Conservation (phyloP, 2,113 vertebrate species). For the Rattus norvegicus region DNA sequence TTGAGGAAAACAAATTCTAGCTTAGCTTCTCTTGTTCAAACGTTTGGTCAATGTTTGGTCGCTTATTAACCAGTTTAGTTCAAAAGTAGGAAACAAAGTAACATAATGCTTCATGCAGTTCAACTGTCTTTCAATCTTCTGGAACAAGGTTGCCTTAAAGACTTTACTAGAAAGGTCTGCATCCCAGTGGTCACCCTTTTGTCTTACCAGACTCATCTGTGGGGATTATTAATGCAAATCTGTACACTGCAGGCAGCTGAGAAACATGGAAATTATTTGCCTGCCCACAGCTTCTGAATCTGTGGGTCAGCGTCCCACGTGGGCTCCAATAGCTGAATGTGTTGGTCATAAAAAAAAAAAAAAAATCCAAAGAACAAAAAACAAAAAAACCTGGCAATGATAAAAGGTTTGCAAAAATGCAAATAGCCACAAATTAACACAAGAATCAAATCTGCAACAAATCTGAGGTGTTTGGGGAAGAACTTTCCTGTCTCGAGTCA, state of each 20-base stretch:
- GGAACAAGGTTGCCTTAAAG: neutral
- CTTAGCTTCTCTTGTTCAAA: neutral
- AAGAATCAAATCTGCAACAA: neutral
- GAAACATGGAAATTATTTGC: neutral
- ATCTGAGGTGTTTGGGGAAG: neutral
- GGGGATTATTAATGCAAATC: neutral
- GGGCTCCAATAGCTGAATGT: neutral
- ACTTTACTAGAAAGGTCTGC: neutral
- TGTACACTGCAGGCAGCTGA: neutral
- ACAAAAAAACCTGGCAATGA: neutral
- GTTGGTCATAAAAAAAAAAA: neutral
- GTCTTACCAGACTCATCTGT: neutral
- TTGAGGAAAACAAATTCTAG: neutral
- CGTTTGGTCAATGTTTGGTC: neutral
- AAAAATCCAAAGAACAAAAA: neutral
- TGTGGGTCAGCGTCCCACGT: neutral
- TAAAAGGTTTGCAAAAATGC: neutral
- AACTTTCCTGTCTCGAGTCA: neutral
- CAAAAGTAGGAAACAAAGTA: constrained; percentile 8
- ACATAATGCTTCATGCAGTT: neutral
- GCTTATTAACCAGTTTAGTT: neutral
- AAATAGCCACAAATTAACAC: neutral
- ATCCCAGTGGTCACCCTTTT: neutral
- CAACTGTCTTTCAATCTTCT: neutral
- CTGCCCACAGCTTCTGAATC: neutral